These are phyloP conservation scores for Ctena decussata DNA, from an alignment of 2,888 invertebrate species.

Conservation along the genomic window DNA sequence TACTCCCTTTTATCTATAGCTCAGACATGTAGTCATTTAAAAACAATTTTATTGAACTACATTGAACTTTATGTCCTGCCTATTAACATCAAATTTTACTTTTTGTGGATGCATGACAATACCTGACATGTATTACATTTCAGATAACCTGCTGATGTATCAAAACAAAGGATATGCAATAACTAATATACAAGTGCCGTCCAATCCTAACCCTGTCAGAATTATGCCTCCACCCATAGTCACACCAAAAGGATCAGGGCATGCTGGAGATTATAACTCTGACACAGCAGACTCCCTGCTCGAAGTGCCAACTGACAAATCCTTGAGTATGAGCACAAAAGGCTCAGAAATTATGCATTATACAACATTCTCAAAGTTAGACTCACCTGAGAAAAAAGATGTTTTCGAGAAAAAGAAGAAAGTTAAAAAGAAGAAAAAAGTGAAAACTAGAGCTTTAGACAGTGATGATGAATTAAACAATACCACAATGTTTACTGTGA, in stretches of 20 bases:
- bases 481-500: conserved; percentile 76
- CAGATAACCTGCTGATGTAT: conserved; percentile 67
- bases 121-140: conserved; percentile 6
- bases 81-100: neutral
- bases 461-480: conserved; percentile 74
- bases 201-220: conserved; percentile 44
- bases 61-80: too few species aligned
- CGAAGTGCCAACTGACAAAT: conserved; percentile 71
- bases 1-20: too few species aligned
- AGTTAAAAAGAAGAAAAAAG: conserved; percentile 49
- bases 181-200: conserved; percentile 56
- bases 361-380: conserved; percentile 33
- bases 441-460: conserved; percentile 33
- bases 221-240: conserved; percentile 57
- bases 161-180: conserved; percentile 59
- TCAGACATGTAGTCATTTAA: too few species aligned
- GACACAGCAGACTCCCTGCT: conserved; percentile 78
- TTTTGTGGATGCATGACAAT: too few species aligned
- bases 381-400: conserved; percentile 33
- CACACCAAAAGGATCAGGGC: conserved; percentile 53
- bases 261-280: conserved; percentile 70
- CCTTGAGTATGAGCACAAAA: conserved; percentile 43
- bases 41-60: too few species aligned
- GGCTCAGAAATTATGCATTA: conserved; percentile 19
- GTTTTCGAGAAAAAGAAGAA: conserved; percentile 50